Percentiles rank a stretch among this genome's conserved stretches.
Conservation (phyloP, 2,113 vertebrate genomes). For the Oncorhynchus tshawytscha region DNA sequence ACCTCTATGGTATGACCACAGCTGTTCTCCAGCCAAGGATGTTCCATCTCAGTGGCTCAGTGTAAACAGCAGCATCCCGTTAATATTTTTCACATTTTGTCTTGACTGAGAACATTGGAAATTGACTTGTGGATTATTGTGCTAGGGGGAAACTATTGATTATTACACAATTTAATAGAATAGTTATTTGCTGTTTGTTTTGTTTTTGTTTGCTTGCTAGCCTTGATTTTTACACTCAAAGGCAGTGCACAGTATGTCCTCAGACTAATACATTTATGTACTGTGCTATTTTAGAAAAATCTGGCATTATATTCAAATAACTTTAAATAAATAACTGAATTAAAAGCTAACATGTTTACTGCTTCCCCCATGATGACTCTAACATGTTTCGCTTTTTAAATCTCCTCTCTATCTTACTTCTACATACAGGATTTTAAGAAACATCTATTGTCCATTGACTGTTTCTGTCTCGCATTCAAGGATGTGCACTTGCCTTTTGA, state of each 20-base stretch:
- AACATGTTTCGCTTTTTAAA: neutral
- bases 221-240: no score
- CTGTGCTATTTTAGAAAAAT: no score
- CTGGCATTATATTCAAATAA: no score
- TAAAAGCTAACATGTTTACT: no score
- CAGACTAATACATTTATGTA: no score
- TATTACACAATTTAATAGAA: no score
- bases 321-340: no score
- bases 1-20: conserved; percentile 16
- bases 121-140: neutral
- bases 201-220: no score
- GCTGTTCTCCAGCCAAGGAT: conserved; percentile 23
- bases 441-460: neutral
- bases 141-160: neutral
- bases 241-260: no score
- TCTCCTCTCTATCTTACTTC: neutral
- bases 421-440: neutral
- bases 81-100: neutral
- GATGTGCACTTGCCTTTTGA: neutral
- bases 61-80: conserved; percentile 29
- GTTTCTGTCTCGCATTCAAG: neutral
- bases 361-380: neutral
- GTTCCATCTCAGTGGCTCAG: conserved; percentile 12
- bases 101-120: neutral
- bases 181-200: no score